Evolutionary conservation across 1,140 invertebrate species (phyloP), one percentile per base, ranked within the genome.

Genomic region (Capitella teleta): DNA sequence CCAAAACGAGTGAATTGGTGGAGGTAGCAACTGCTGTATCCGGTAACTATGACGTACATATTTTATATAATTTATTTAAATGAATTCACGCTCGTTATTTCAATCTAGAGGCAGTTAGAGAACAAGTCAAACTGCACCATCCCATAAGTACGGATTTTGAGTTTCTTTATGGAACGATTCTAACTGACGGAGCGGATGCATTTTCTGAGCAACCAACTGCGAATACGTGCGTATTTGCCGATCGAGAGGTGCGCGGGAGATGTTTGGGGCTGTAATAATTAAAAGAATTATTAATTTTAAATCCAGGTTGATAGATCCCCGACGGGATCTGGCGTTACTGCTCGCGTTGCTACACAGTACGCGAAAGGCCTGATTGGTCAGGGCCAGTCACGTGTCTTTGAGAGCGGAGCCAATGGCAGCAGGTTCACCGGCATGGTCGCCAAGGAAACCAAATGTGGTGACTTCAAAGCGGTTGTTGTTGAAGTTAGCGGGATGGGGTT

Each of bases 211-310:
- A 32, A 12, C 51, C 59, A 12, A 60, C 57, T 14, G 28, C 49
- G 16, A 66, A 67, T 49, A 41, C 68, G 4, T 68, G 66, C 51
- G 61, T 71, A 2, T 72, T 70, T 57, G 70, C 66, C 14, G 61
- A 71, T 50, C 54, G 52, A 43, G 54, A 69, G 64, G 68, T 68
- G 52, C 21, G 47, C 30, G 32, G 10, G 16, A 12, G 16, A 12
- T 34, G 34, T 34, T 10, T 34, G 10, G 16, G 32, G 10, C 18
- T 8, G 16, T 16, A 47, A 24, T n/a, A 1, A 1, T 8, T 8
- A 21, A 10, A 18, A 44, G 1, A 3, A 2, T 23, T 32, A 30
- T 21, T 34, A 5, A 6, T 30, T 52, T 28, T 12, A 16, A 16
- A 38, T 46, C 3, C 57, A 72, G 68, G 62, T 70, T 4, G 68